These are phyloP conservation scores for Magallana gigas DNA, from an alignment of 1,140 invertebrate species.

Conservation along the genomic window DNA sequence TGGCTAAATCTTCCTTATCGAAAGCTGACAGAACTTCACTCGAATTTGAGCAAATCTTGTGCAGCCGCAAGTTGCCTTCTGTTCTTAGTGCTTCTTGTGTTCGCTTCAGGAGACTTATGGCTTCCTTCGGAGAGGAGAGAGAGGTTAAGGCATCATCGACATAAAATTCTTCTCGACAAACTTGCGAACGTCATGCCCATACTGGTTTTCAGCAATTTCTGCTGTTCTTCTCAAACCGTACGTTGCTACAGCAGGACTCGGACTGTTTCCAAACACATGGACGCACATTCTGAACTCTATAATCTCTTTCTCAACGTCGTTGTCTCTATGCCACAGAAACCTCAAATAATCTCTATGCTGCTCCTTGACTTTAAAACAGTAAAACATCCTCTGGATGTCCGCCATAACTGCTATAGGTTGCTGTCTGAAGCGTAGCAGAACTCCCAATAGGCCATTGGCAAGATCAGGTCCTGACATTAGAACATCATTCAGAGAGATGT, in stretches of 20 bases:
- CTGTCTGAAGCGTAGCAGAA: slow-evolving; percentile 49
- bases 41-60: slow-evolving; percentile 52
- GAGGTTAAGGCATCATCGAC: slow-evolving; percentile 46
- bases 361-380: slow-evolving; percentile 35
- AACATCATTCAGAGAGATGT: slow-evolving; percentile 63
- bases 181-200: background rate
- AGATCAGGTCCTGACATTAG: slow-evolving; percentile 73
- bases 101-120: slow-evolving; percentile 38
- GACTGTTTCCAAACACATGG: background rate
- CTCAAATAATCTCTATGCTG: slow-evolving; percentile 35
- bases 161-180: slow-evolving; percentile 45
- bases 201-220: background rate
- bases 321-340: slow-evolving; percentile 49
- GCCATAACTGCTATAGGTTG: slow-evolving; percentile 36
- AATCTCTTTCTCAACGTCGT: background rate
- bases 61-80: slow-evolving; percentile 37
- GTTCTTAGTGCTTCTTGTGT: slow-evolving; percentile 34
- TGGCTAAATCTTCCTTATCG: slow-evolving; percentile 28
- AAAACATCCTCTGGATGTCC: slow-evolving; percentile 52
- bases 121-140: background rate
- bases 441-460: slow-evolving; percentile 61
- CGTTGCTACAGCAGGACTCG: background rate
- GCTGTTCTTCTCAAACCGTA: background rate
- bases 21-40: slow-evolving; percentile 42
- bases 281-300: background rate